phyloP scores from a whole-genome alignment of 2,888 invertebrate species.

The Nomada goodeniana region DNA sequence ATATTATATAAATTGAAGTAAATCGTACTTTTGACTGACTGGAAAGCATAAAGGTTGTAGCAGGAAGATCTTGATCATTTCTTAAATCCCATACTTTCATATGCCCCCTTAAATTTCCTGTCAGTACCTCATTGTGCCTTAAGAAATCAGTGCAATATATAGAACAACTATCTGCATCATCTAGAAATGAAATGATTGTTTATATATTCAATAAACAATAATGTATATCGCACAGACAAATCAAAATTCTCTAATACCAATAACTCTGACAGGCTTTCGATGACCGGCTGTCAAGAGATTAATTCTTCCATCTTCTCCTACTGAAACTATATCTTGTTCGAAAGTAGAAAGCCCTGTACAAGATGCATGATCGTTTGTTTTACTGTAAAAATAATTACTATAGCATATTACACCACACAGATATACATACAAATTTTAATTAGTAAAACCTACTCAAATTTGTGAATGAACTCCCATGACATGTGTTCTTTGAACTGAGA shows the following conservation, averaged over 20 bases:
- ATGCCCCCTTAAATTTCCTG: constrained; percentile 94
- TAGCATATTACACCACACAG: not conserved
- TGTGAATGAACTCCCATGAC: constrained; percentile 89
- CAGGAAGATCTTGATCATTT: constrained; percentile 87
- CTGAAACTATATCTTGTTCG: constrained; percentile 91
- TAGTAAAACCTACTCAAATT: constrained; percentile 84
- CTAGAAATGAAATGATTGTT: constrained; percentile 80
- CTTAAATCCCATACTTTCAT: constrained; percentile 96
- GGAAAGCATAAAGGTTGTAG: constrained; percentile 90
- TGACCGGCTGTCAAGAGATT: constrained; percentile 86
- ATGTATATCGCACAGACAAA: not conserved
- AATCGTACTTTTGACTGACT: constrained; percentile 86
- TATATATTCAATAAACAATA: not conserved
- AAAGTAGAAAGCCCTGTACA: constrained; percentile 91
- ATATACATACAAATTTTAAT: not conserved
- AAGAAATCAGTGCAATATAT: constrained; percentile 91
- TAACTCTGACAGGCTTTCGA: constrained; percentile 84
- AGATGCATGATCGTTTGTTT: constrained; percentile 85
- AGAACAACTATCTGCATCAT: constrained; percentile 92
- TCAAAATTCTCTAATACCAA: constrained; percentile 83
- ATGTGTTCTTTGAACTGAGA: constrained; percentile 87
- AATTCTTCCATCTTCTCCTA: constrained; percentile 93
- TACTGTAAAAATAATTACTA: constrained; percentile 51
- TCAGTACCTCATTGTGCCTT: constrained; percentile 90
- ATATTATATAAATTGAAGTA: not conserved